Base-by-base conservation (phyloP, 1,140 invertebrate genomes). In the Nylanderia fulva region DNA sequence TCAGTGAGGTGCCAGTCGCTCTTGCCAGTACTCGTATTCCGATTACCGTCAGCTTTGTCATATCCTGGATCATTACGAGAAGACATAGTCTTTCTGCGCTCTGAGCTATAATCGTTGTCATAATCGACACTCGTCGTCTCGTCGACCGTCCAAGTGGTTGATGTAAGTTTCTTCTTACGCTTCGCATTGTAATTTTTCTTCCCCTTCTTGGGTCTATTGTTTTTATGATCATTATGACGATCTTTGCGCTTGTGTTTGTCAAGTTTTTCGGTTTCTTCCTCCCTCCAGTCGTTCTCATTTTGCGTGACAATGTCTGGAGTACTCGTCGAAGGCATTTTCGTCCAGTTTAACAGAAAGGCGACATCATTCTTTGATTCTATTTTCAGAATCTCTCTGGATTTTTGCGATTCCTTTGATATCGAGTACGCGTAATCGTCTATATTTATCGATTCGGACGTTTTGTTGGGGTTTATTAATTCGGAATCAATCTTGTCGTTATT, bases 401-500 rank as follows among this genome's bases (percentile, higher is more conserved):
- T 68, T 11, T n/a, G 33, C 21, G 15, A 54, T n/a, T 69, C 63
- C 15, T 69, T 36, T 21, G 42, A 11, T 18, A n/a, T 54, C 15
- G 9, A n/a, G 21, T 39, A 27, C 24, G 52, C 18, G 13, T 13
- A 18, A 69, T 71, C 33, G 4, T 39, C 9, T 13, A 36, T 11
- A 13, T 33, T 39, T 36, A n/a, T 52, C 4, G 58, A 58, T 8
- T 29, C 2, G 0, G 52, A 6, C 5, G 9, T 71, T 15, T 84
- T 48, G 5, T 61, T 56, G 36, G 85, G 74, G 7, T 86, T 88
- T 13, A 86, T 29, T 1, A 91, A 69, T 60, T 75, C 86, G 0
- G 88, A 90, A 85, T 93, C 88, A n/a, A 91, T 69, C 8, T 74
- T 83, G 52, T 80, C 60, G 0, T 84, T 15, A 29, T 29, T 88